Base-by-base conservation (phyloP, 1,140 invertebrate species). In the Aphelinus atriplicis region DNA sequence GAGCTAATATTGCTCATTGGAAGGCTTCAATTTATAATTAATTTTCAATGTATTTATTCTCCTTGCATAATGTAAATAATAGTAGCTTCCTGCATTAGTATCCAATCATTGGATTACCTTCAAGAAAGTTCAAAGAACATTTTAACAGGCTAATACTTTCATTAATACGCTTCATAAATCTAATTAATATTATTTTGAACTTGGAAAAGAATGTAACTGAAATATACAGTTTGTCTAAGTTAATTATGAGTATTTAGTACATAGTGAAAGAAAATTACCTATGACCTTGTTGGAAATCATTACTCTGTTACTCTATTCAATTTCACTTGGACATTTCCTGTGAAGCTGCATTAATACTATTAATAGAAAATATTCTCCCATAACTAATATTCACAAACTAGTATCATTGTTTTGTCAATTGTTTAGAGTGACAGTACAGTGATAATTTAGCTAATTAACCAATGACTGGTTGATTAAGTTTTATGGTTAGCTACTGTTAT, bases 61-160 rank as follows among this genome's bases (percentile, higher is more conserved):
- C 46, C 43, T 53, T 62, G 68, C n/a, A 70, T 70, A 61, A 69
- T 61, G 51, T n/a, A 10, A 60, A 61, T 26, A 26, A 26, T 26
- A 69, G 46, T 47, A 69, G 67, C 56, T 60, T 69, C 43, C 43
- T 50, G 42, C 4, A 5, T 3, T 68, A 60, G 26, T 26, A 6
- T 60, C 7, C 7, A 26, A 2, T 7, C 7, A 43, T 60, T 45
- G 58, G 43, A 60, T 60, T 42, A 60, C 42, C 26, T 62, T 46
- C 46, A 45, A 1, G 7, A 9, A 61, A 61, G n/a, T 45, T 3
- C 42, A 45, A 45, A 9, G 7, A 45, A 61, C 10, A 45, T 46
- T 46, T 26, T 7, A 60, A 45, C 2, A 60, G 43, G 26, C 6
- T 42, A 43, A 26, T 42, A 63, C n/a, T 63, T 42, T 63, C 10